These are phyloP conservation scores for Microctonus aethiopoides DNA, from an alignment of 2,888 invertebrate species.

Conservation along the genomic window DNA sequence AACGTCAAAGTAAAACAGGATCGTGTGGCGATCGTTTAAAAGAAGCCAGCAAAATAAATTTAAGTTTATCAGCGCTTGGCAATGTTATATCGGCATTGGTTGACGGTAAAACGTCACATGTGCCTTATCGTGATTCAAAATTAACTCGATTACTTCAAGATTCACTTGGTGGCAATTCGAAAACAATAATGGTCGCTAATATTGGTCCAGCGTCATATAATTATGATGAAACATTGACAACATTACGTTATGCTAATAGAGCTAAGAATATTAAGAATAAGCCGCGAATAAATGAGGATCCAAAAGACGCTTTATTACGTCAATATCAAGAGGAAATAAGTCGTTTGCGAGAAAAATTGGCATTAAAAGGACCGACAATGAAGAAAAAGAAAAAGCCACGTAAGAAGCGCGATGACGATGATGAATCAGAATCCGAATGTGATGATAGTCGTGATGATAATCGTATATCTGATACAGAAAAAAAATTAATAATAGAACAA, in stretches of 20 bases:
- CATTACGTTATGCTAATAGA: slow-evolving; percentile 94
- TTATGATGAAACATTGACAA: slow-evolving; percentile 96
- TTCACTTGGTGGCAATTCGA: slow-evolving; percentile 97
- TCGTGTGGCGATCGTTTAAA: slow-evolving; percentile 92
- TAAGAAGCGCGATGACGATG: slow-evolving; percentile 68
- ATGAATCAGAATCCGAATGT: slow-evolving; percentile 60
- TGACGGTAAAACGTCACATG: slow-evolving; percentile 90
- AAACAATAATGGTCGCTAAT: slow-evolving; percentile 99
- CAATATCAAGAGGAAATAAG: slow-evolving; percentile 97
- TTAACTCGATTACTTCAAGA: slow-evolving; percentile 96
- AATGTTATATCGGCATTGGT: slow-evolving; percentile 98
- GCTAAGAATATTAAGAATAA: slow-evolving; percentile 99
- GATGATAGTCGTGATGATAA: slow-evolving; percentile 67
- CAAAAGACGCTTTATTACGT: slow-evolving; percentile 95
- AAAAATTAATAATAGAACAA: slow-evolving; percentile 69
- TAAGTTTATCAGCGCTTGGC: slow-evolving; percentile 95
- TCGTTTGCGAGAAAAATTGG: slow-evolving; percentile 71
- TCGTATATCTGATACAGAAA: slow-evolving; percentile 67
- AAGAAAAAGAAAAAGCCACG: slow-evolving; percentile 68
- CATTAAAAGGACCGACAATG: slow-evolving; percentile 54
- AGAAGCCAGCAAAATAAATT: slow-evolving; percentile 97
- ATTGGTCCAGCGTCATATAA: slow-evolving; percentile 98
- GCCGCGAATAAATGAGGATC: slow-evolving; percentile 98
- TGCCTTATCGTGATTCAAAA: slow-evolving; percentile 98
- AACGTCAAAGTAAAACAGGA: slow-evolving; percentile 96